Conservation (phyloP, 2,888 invertebrate genomes). For the Cephus sareptanus region DNA sequence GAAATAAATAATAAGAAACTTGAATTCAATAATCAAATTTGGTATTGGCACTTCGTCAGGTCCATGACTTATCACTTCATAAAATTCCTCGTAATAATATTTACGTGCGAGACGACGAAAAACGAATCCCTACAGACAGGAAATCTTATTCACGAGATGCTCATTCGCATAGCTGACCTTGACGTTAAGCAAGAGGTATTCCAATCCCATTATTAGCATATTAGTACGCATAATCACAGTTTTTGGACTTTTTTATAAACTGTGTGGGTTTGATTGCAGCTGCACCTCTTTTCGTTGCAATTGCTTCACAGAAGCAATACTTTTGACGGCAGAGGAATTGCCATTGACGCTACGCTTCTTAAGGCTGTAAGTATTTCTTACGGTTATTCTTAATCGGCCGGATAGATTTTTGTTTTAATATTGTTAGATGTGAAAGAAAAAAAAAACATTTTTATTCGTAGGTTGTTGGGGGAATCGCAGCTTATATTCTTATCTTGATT, state of each 20-base stretch:
- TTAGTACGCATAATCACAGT: background rate
- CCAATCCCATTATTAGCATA: background rate
- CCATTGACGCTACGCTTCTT: conserved; percentile 44
- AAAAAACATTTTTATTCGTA: conserved; percentile 27
- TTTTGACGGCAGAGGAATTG: conserved; percentile 45
- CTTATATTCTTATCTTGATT: conserved; percentile 50
- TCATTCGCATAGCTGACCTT: conserved; percentile 38
- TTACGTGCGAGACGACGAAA: conserved; percentile 45
- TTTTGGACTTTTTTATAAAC: background rate
- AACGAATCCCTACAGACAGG: conserved; percentile 42
- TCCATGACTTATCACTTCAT: conserved; percentile 45
- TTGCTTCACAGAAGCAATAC: conserved; percentile 44
- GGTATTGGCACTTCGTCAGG: conserved; percentile 46
- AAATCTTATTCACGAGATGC: conserved; percentile 42
- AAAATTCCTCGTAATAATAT: conserved; percentile 43
- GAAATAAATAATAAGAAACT: conserved; percentile 28
- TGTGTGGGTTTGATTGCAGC: conserved; percentile 31
- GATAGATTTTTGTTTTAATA: too few species aligned
- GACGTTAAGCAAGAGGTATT: conserved; percentile 47
- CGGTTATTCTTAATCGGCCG: too few species aligned
- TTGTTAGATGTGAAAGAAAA: background rate
- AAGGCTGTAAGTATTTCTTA: conserved; percentile 34
- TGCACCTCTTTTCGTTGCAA: conserved; percentile 51
- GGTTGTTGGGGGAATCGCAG: conserved; percentile 47
- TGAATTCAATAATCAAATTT: conserved; percentile 43